Evolutionary conservation across 2,888 invertebrate genomes (phyloP).

Genomic region (Ferdinandea cuprea): DNA sequence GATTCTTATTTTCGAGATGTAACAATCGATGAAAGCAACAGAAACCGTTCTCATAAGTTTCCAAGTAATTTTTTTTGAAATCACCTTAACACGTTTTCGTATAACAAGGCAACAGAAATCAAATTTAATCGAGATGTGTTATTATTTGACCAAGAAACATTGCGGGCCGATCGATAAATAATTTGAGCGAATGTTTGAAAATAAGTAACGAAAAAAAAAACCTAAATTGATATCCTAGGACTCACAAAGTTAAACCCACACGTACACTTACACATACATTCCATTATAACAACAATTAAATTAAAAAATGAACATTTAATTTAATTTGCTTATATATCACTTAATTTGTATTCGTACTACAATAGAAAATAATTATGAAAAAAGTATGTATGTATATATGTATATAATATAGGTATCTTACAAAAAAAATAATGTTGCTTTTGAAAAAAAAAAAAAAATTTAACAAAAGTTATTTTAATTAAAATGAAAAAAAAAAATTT

Average conservation of each 20-base stretch:
- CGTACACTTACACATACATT: conserved; percentile 15
- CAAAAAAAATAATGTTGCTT: conserved; percentile 32
- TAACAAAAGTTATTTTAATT: conserved; percentile 12
- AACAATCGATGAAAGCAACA: no score
- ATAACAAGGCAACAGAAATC: no score
- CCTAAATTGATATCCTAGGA: no score
- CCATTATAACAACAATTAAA: conserved; percentile 10
- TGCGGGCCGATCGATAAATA: no score
- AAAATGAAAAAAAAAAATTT: conserved; percentile 41
- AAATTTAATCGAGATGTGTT: no score
- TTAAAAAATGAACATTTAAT: conserved; percentile 34
- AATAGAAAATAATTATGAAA: conserved; percentile 53
- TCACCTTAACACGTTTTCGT: no score
- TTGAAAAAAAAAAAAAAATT: conserved; percentile 38
- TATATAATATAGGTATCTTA: conserved; percentile 47
- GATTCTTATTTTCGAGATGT: no score
- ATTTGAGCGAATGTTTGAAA: no score
- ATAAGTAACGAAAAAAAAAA: no score
- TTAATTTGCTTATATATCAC: conserved; percentile 60
- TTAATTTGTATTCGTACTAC: conserved; percentile 68
- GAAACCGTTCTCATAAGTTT: no score
- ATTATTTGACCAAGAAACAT: no score
- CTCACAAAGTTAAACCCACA: background rate
- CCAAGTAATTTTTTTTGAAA: no score
- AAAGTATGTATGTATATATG: conserved; percentile 2